Evolutionary conservation across 1,140 invertebrate genomes (phyloP), one percentile per base, ranked within the genome.

Genomic region (Lysiphlebus fabarum): DNA sequence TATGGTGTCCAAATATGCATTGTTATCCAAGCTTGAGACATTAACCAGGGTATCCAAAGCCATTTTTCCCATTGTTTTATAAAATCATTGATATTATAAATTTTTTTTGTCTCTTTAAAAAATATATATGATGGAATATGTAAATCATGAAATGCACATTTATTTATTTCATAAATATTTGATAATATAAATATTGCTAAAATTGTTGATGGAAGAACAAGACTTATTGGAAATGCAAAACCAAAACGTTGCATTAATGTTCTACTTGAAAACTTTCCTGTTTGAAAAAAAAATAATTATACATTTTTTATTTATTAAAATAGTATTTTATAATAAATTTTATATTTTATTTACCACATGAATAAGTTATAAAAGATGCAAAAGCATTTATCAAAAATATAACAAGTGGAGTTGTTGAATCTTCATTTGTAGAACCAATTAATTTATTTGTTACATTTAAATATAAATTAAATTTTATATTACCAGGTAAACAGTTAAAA

Each of bases 211-310:
- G 90, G 90, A 6, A 88, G 83, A 0, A 84, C 82, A 38, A 94
- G 73, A 67, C 80, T 89, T 0, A 93, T 79, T 0, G 92, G 90
- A 57, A 93, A 81, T 0, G 91, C 87, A 68, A 87, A 93, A 63
- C 90, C 87, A 67, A 92, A 88, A 47, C 84, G 83, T 70, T 93
- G 90, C 71, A 93, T 92, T 70, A 89, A 84, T 59, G 92, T 90
- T 81, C 90, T 90, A 73, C 89, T 92, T 8, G 90, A 84, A 67
- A 91, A 92, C 82, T 90, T 92, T 26, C 84, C 83, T 7, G 37
- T 14, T 40, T 4, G 12, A 6, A 53, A n/a, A 41, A 53, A 41
- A 7, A 9, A 14, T n/a, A 10, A 34, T 51, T 51, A 6, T 34
- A 36, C 12, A 14, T 26, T 5, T 59, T 40, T 9, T n/a, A 56